Evolutionary conservation across 2,888 invertebrate genomes (phyloP).

Genomic region (Cheilosia vulpina): DNA sequence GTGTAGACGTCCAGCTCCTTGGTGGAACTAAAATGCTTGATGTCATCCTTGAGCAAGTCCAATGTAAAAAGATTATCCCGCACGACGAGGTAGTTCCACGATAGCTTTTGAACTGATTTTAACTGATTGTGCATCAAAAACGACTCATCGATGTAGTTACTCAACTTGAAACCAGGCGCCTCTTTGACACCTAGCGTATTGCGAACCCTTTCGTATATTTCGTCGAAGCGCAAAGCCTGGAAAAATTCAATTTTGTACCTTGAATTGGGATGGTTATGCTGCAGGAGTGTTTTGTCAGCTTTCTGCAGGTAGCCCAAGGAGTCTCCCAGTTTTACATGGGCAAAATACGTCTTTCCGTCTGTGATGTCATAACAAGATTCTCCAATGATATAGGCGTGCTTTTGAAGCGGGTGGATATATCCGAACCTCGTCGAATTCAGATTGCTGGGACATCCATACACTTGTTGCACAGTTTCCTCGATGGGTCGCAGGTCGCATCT

Average conservation of each 20-base stretch:
- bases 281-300: constrained; percentile 75
- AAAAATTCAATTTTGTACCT: constrained; percentile 78
- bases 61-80: constrained; percentile 76
- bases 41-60: constrained; percentile 76
- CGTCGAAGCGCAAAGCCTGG: constrained; percentile 77
- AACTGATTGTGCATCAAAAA: constrained; percentile 77
- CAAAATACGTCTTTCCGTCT: constrained; percentile 77
- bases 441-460: constrained; percentile 76
- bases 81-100: constrained; percentile 79
- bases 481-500: constrained; percentile 78
- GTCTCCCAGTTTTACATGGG: constrained; percentile 77
- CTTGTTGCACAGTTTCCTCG: constrained; percentile 77
- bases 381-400: constrained; percentile 76
- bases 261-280: constrained; percentile 76
- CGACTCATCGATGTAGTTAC: constrained; percentile 76
- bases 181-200: constrained; percentile 63
- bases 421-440: constrained; percentile 77
- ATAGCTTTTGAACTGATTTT: constrained; percentile 77
- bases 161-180: constrained; percentile 75
- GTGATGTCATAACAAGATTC: constrained; percentile 78
- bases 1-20: constrained; percentile 77
- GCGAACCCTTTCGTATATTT: constrained; percentile 77
- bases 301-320: constrained; percentile 65
- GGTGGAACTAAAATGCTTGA: constrained; percentile 67
- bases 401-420: constrained; percentile 78